Conservation (phyloP, 2,888 invertebrate genomes). For the Pseudococcus viburni region DNA sequence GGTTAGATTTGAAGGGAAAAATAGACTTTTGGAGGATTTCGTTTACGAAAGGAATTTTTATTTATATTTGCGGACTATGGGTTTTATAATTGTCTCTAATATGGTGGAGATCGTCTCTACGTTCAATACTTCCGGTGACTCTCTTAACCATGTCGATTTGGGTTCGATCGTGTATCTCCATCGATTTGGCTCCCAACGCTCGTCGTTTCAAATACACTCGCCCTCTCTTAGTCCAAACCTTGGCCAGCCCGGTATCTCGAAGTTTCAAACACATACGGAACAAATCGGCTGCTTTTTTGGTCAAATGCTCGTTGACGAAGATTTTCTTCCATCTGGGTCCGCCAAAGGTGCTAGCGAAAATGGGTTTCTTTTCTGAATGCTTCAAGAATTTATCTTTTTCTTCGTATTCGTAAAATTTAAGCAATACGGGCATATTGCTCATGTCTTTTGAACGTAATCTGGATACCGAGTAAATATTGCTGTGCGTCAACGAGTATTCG, state of each 20-base stretch:
- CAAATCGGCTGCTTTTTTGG: conserved; percentile 29
- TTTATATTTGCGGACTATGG: not conserved
- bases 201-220: conserved; percentile 32
- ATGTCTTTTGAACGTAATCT: conserved; percentile 7
- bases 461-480: not conserved
- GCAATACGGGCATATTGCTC: not conserved
- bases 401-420: conserved; percentile 28
- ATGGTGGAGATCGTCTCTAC: not conserved
- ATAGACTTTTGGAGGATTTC: not conserved
- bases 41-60: not conserved
- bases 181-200: conserved; percentile 19
- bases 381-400: conserved; percentile 25
- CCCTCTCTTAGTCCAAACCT: conserved; percentile 8
- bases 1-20: not conserved
- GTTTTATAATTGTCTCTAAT: conserved; percentile 10
- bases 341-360: not conserved
- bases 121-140: conserved; percentile 46
- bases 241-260: not conserved
- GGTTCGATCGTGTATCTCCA: not conserved
- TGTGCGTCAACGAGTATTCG: not conserved
- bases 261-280: conserved; percentile 33
- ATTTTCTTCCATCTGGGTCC: conserved; percentile 43
- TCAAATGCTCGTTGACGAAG: conserved; percentile 41
- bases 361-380: conserved; percentile 3
- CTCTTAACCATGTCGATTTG: conserved; percentile 21